phyloP scores from a whole-genome alignment of 2,888 invertebrate species.

The Polydesmus complanatus region DNA sequence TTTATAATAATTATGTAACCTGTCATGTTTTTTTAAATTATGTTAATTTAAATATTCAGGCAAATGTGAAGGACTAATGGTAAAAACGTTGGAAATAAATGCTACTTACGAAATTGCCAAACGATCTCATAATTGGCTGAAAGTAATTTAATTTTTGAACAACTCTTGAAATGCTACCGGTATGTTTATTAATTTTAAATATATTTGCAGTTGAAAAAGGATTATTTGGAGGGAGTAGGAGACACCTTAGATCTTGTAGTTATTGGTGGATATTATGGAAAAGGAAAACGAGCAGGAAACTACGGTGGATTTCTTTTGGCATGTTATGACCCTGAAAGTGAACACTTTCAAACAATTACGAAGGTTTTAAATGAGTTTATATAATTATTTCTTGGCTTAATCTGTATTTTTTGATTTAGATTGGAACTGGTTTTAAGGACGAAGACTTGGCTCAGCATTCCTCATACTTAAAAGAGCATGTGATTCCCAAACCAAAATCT shows the following conservation, averaged over 20 bases:
- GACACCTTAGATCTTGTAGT: conserved; percentile 94
- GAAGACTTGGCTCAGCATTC: conserved; percentile 67
- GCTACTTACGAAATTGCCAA: conserved; percentile 96
- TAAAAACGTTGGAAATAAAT: conserved; percentile 76
- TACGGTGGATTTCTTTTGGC: conserved; percentile 93
- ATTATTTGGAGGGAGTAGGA: conserved; percentile 90
- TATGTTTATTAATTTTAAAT: conserved; percentile 8
- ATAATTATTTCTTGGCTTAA: background rate
- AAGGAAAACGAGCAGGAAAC: conserved; percentile 79
- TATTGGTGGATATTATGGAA: conserved; percentile 83
- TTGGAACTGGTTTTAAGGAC: conserved; percentile 90
- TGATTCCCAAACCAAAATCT: conserved; percentile 57
- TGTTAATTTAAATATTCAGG: conserved; percentile 37
- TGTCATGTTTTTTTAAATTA: background rate
- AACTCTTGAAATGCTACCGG: background rate
- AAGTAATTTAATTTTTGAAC: conserved; percentile 30
- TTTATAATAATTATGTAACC: too few species aligned
- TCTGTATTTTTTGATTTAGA: conserved; percentile 34
- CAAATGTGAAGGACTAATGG: conserved; percentile 98
- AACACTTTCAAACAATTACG: conserved; percentile 84
- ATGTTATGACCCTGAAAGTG: conserved; percentile 75
- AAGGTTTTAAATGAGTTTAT: conserved; percentile 44
- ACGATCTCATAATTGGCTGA: conserved; percentile 84
- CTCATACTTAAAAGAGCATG: conserved; percentile 55
- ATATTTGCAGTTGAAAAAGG: conserved; percentile 61